Percentiles rank a stretch among this genome's conserved stretches.
Conservation (phyloP, 2,888 invertebrate species). For the Buathra laborator region DNA sequence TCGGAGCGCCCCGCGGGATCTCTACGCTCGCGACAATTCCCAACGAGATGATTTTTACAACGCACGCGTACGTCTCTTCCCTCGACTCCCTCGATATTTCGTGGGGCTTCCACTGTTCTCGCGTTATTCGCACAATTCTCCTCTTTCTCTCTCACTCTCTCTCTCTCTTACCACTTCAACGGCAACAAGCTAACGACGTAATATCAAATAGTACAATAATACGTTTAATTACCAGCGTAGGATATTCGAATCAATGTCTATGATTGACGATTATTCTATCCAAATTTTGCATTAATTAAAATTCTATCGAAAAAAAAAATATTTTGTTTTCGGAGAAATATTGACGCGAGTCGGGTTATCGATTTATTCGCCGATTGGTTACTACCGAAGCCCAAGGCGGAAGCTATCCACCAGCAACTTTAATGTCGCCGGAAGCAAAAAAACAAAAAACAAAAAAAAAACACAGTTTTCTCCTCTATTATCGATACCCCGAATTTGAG, state of each 20-base stretch:
- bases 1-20: conserved; percentile 13
- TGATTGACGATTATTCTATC: background rate
- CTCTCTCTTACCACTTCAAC: background rate
- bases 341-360: background rate
- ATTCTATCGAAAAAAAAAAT: background rate
- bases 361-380: too few relatives aligned
- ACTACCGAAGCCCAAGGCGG: too few relatives aligned
- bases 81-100: conserved; percentile 44
- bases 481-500: background rate
- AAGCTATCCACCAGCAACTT: too few relatives aligned
- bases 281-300: background rate
- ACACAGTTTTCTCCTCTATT: too few relatives aligned
- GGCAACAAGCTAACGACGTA: conserved; percentile 29
- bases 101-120: conserved; percentile 5
- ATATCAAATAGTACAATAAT: conserved; percentile 17
- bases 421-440: too few relatives aligned
- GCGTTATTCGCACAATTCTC: conserved; percentile 35
- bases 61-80: conserved; percentile 23
- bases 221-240: background rate
- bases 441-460: too few relatives aligned
- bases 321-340: background rate
- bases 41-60: conserved; percentile 54
- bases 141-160: background rate
- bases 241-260: background rate
- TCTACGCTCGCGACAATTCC: conserved; percentile 19